Evolutionary conservation across 2,888 invertebrate species (phyloP), one percentile per base, ranked within the genome.

Genomic region (Malthinus flaveolus): DNA sequence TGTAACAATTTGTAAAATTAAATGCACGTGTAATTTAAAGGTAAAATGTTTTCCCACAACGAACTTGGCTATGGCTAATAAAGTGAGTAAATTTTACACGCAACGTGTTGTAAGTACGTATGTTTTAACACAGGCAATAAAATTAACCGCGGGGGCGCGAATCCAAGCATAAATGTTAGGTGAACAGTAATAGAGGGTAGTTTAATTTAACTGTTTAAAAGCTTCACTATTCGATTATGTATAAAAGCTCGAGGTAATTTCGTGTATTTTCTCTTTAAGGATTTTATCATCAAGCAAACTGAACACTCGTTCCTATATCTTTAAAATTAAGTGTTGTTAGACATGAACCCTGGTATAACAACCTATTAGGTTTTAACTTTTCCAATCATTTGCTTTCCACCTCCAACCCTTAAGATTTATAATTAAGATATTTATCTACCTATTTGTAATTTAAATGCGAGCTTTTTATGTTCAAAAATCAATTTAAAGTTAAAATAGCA

Each of bases 101-200:
- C 63, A 59, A 64, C 54, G 61, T 59, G 60, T 59, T 61, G 51
- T 52, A 48, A 53, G 60, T 65, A 64, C 62, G 66, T 68, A 63
- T 66, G 68, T 69, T 68, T 68, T 66, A 68, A 68, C 63, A 63
- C 61, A 60, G 65, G 69, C 70, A 71, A 73, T 74, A 72, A 74
- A 72, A 72, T 73, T 72, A 72, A 73, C 71, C 68, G 70, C 67
- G 68, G 71, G 70, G 72, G 71, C 68, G 73, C 66, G 64, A 67
- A 66, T 64, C 52, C 57, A 56, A 62, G 53, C 59, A 59, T 60
- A 50, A 23, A 57, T 48, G 53, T 54, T 45, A 57, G 56, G 59
- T 56, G 50, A 61, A 55, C 39, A 51, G 56, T 57, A 59, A 23
- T 59, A 52, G 50, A 59, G 62, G 63, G 61, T 60, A 61, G 66